Evolutionary conservation across 2,888 invertebrate genomes (phyloP).

Genomic region (Hofmannophila pseudospretella): DNA sequence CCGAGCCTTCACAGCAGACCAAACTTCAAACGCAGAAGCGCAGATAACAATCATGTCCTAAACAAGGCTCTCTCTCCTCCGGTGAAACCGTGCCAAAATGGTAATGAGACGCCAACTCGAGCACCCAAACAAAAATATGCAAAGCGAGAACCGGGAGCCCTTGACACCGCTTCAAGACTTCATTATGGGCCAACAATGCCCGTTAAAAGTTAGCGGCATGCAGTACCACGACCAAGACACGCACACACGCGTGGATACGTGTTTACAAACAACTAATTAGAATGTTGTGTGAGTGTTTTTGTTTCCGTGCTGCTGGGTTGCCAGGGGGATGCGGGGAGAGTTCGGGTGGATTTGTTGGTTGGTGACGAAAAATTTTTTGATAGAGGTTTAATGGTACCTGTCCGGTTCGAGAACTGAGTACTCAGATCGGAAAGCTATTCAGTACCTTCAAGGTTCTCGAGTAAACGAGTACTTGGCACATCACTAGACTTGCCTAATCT

Average conservation of each 20-base stretch:
- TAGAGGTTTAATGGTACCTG: no score
- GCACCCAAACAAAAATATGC: conserved; percentile 55
- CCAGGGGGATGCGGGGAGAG: no score
- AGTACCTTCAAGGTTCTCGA: no score
- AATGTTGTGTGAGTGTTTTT: conserved; percentile 45
- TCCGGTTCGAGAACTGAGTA: no score
- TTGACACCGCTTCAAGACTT: conserved; percentile 61
- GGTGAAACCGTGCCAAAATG: conserved; percentile 20
- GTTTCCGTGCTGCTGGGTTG: conserved; percentile 35
- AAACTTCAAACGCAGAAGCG: neutral
- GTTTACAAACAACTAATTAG: conserved; percentile 72
- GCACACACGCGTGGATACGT: conserved; percentile 35
- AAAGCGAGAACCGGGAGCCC: conserved; percentile 41
- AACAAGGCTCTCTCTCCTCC: neutral
- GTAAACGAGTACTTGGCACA: no score
- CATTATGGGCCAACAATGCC: conserved; percentile 52
- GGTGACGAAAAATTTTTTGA: no score
- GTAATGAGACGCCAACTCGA: conserved; percentile 32
- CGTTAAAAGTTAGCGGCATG: conserved; percentile 29
- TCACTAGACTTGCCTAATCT: no score
- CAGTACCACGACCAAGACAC: conserved; percentile 31
- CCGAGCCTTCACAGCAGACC: no score
- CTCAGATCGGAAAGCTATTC: no score
- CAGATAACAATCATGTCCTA: neutral
- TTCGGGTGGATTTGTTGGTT: no score